Conservation (phyloP, 2,888 invertebrate species). For the Panzeria rudis region DNA sequence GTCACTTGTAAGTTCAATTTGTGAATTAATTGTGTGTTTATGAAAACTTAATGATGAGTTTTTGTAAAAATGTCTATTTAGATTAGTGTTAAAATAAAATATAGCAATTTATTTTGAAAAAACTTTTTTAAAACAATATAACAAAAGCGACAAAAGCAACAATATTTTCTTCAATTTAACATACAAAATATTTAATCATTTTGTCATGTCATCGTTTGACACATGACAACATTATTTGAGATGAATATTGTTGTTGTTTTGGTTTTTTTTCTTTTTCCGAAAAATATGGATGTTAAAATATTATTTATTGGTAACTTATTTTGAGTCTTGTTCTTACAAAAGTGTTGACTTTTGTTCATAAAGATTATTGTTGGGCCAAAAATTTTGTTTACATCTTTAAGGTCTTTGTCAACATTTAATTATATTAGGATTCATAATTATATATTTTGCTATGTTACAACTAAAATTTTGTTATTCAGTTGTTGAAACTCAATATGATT, state of each 20-base stretch:
- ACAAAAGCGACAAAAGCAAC: not conserved
- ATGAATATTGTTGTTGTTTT: not conserved
- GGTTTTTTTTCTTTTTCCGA: too few species aligned
- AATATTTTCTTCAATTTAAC: slow-evolving; percentile 27
- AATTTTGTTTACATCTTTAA: too few species aligned
- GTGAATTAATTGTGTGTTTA: slow-evolving; percentile 42
- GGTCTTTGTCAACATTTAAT: too few species aligned
- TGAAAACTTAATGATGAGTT: slow-evolving; percentile 54
- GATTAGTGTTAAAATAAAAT: slow-evolving; percentile 55
- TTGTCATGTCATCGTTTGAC: slow-evolving; percentile 40
- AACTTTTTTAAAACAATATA: not conserved
- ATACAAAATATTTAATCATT: slow-evolving; percentile 34
- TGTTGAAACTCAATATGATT: too few species aligned
- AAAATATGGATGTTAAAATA: not conserved
- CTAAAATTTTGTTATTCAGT: too few species aligned
- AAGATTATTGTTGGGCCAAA: too few species aligned
- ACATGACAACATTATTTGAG: not conserved
- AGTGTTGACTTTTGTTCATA: not conserved
- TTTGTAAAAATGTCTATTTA: slow-evolving; percentile 54
- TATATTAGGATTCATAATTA: too few species aligned
- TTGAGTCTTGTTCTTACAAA: not conserved
- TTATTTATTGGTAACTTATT: not conserved
- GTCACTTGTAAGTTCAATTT: slow-evolving; percentile 44
- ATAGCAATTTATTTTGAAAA: slow-evolving; percentile 25
- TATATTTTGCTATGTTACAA: too few species aligned